Evolutionary conservation across 2,888 invertebrate species (phyloP).

Genomic region (Pedicia rivosa): DNA sequence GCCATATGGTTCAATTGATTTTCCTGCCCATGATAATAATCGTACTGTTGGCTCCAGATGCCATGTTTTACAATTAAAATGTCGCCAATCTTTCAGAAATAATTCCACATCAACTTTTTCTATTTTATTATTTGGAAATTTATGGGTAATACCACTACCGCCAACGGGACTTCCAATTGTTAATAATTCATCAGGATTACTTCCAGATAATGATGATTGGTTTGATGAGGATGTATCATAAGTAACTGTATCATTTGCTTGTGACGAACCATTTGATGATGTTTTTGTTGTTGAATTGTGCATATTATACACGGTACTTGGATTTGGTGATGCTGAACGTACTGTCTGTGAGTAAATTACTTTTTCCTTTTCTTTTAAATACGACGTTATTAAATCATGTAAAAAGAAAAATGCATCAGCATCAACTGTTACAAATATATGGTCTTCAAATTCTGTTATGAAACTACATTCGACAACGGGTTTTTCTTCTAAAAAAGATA

Average conservation of each 20-base stretch:
- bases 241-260: constrained; percentile 8
- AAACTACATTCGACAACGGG: constrained; percentile 92
- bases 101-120: constrained; percentile 36
- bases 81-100: constrained; percentile 72
- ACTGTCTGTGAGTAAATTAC: constrained; percentile 33
- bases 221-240: not conserved
- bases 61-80: constrained; percentile 90
- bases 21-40: constrained; percentile 77
- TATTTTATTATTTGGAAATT: not conserved
- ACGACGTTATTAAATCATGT: constrained; percentile 91
- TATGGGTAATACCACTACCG: too few species aligned
- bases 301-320: constrained; percentile 12
- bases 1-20: constrained; percentile 95
- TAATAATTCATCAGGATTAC: not conserved
- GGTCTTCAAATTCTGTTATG: constrained; percentile 96
- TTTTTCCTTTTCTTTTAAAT: constrained; percentile 84
- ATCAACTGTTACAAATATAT: constrained; percentile 95
- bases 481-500: constrained; percentile 43
- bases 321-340: constrained; percentile 28
- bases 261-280: not conserved
- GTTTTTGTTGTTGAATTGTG: not conserved
- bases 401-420: constrained; percentile 97
- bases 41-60: constrained; percentile 88
- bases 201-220: not conserved
- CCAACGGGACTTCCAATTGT: not conserved